A percentile compares a stretch with the other conserved stretches of the same genome.
Conservation (phyloP, 2,113 vertebrate species). For the Dendropsophus ebraccatus region DNA sequence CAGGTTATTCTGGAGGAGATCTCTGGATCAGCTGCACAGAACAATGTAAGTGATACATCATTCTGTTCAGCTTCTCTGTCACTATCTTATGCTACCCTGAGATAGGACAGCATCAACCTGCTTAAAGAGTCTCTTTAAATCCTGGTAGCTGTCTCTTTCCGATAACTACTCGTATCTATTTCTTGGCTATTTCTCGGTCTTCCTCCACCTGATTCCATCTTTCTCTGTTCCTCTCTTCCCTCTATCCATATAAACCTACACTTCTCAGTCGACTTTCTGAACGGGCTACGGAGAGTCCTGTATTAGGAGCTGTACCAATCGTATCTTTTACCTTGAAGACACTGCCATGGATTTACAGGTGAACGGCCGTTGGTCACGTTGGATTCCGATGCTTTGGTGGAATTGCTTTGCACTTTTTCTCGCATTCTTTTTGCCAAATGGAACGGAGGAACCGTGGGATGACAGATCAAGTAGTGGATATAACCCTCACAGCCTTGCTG, state of each 20-base stretch:
- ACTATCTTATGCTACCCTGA: no score
- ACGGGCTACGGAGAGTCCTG: neutral
- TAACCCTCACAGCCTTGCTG: neutral
- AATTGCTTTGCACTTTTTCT: neutral
- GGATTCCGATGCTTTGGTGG: slow-evolving; percentile 10
- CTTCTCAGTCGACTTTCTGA: neutral
- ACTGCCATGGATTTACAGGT: slow-evolving; percentile 1
- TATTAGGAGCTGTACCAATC: neutral
- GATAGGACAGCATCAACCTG: no score
- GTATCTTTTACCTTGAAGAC: neutral
- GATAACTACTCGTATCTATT: no score
- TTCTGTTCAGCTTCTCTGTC: no score
- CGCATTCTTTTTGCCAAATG: neutral
- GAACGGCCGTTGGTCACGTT: neutral
- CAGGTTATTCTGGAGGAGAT: no score
- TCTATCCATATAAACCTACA: neutral
- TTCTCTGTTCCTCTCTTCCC: neutral
- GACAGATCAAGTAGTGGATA: neutral
- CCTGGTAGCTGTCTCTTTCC: no score
- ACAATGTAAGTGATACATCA: no score
- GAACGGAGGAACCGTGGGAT: neutral
- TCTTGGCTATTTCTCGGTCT: neutral
- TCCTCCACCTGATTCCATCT: neutral
- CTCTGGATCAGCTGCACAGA: no score
- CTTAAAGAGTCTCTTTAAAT: no score